These are phyloP conservation scores for chimpanzee (Pan troglodytes) DNA, from an alignment of 2,113 vertebrate species.

Conservation along the genomic window NHGRI_mPanTro3-v2.1_pri NC_072407.2:128929501-128930000, in stretches of 20 bases:
- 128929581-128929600: not conserved
- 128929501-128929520: not conserved
- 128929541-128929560: not conserved
- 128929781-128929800: too few relatives aligned
- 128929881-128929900: slow-evolving; percentile 62
- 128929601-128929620: not conserved
- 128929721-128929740: not conserved
- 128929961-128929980: slow-evolving; percentile 41
- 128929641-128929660: not conserved
- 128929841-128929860: not conserved
- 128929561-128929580: not conserved
- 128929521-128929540: rapidly evolving
- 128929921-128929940: not conserved
- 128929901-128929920: slow-evolving; percentile 59
- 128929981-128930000: not conserved
- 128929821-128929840: not conserved
- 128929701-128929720: not conserved
- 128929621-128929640: not conserved
- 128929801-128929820: not conserved
- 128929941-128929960: slow-evolving; percentile 42
- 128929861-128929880: not conserved
- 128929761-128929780: not conserved
- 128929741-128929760: not conserved
- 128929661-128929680: not conserved
- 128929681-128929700: not conserved